phyloP scores from a whole-genome alignment of 2,888 invertebrate genomes.

The Salpingus planirostris region DNA sequence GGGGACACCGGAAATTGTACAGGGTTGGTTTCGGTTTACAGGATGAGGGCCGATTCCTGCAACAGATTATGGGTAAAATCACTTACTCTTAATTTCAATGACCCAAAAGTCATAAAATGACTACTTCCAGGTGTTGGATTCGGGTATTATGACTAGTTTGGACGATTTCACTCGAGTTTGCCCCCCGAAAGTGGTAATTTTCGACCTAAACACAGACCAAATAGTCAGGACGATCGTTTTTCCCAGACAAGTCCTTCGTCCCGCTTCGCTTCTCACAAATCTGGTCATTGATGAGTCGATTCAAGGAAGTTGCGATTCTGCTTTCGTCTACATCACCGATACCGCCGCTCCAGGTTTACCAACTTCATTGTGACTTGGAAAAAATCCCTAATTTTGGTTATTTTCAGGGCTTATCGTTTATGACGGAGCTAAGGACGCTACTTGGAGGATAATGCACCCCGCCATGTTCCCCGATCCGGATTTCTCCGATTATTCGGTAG shows the following conservation, averaged over 20 bases:
- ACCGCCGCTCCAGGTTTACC: constrained; percentile 66
- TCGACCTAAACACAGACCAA: constrained; percentile 65
- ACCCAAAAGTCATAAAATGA: not conserved
- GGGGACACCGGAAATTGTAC: constrained; percentile 69
- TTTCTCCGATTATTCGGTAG: constrained; percentile 64
- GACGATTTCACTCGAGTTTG: constrained; percentile 60
- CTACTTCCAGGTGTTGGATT: constrained; percentile 75
- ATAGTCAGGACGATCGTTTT: constrained; percentile 63
- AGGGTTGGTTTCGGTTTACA: constrained; percentile 69
- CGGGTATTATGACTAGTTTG: constrained; percentile 62
- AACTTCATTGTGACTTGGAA: not conserved
- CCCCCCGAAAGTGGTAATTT: constrained; percentile 72
- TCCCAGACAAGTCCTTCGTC: constrained; percentile 64
- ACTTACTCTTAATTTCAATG: constrained; percentile 2
- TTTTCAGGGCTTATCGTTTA: constrained; percentile 48
- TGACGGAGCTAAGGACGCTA: constrained; percentile 64
- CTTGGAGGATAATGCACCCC: constrained; percentile 73
- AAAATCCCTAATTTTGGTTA: not conserved
- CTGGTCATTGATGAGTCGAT: constrained; percentile 66
- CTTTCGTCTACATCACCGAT: constrained; percentile 72
- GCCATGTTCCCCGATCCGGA: constrained; percentile 82
- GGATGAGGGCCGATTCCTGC: constrained; percentile 68
- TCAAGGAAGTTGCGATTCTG: constrained; percentile 61
- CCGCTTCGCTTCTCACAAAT: constrained; percentile 69
- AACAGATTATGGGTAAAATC: constrained; percentile 62